Evolutionary conservation across 92 coral and sea anemone genomes (phyloP), one percentile per base, ranked within the genome.

Genomic region (Phymanthus crucifer): DNA sequence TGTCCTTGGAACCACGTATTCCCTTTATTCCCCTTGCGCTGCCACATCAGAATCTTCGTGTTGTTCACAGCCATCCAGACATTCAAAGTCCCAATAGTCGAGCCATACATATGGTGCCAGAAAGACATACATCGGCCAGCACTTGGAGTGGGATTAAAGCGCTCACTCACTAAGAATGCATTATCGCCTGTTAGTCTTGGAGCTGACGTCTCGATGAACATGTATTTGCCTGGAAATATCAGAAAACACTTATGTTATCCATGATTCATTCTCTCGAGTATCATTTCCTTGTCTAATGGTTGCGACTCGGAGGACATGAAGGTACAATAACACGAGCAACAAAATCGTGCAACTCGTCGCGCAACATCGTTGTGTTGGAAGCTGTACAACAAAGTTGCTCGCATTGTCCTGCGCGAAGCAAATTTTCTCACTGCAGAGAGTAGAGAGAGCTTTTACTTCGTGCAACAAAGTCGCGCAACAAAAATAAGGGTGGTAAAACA

Each of bases 31-130:
- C 97, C 97, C n/a, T 32, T 45, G 7, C 93, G 75, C 72, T 83
- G 84, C 97, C 97, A 92, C 9, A 85, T 71, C 13, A 87, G 83
- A 31, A 75, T 64, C 84, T 83, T 87, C 12, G 90, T 52, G 48
- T 85, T 76, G 80, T 86, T 86, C 56, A 80, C 86, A 6, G 92
- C 89, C 32, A 89, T 48, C 81, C 91, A 87, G 48, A 92, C 88
- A 47, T 87, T 92, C 32, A 92, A 77, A 5, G 90, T 87, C 14
- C 97, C 97, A 68, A 92, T 87, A 23, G 89, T 83, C 1, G 93
- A 40, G 32, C 97, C 97, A 57, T 87, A 78, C 97, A 92, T 92
- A 46, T 92, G 97, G 74, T 92, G 93, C 97, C 97, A 92, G 78
- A 92, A 92, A 69, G 88, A 76, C n/a, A 90, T 27, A 52, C 97